Evolutionary conservation across 2,797 vertebrate genomes (phyloP).

Genomic region (Sebastes oblongus): DNA sequence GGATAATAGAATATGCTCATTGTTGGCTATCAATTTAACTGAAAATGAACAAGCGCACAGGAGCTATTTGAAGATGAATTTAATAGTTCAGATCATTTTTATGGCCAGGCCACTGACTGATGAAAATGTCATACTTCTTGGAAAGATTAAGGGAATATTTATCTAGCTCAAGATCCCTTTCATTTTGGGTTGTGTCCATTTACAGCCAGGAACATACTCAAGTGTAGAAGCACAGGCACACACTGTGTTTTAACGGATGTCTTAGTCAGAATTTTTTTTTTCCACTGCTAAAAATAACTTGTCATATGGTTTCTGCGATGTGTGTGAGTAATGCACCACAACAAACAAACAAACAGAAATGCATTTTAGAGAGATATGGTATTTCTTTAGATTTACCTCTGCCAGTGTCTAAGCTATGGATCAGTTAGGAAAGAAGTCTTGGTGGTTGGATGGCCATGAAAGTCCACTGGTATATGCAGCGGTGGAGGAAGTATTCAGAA

Average conservation of each 20-base stretch:
- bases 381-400: not conserved
- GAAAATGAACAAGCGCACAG: not conserved
- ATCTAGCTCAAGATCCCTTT: not conserved
- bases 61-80: not conserved
- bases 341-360: not conserved
- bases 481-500: not conserved
- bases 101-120: not conserved
- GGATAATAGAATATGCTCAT: conserved; percentile 5
- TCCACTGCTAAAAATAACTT: conserved; percentile 11
- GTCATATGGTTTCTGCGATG: not conserved
- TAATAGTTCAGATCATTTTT: not conserved
- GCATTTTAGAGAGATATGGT: not conserved
- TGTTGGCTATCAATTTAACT: not conserved
- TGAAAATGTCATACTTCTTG: not conserved
- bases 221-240: not conserved
- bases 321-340: not conserved
- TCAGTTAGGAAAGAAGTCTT: not conserved
- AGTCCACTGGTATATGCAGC: not conserved
- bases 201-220: not conserved
- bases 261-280: not conserved
- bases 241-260: not conserved
- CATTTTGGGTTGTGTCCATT: not conserved
- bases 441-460: not conserved
- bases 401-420: not conserved
- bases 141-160: not conserved